Evolutionary conservation across 23 tunicate genomes (phyloP).

Genomic region (Oikopleura dioica): DNA sequence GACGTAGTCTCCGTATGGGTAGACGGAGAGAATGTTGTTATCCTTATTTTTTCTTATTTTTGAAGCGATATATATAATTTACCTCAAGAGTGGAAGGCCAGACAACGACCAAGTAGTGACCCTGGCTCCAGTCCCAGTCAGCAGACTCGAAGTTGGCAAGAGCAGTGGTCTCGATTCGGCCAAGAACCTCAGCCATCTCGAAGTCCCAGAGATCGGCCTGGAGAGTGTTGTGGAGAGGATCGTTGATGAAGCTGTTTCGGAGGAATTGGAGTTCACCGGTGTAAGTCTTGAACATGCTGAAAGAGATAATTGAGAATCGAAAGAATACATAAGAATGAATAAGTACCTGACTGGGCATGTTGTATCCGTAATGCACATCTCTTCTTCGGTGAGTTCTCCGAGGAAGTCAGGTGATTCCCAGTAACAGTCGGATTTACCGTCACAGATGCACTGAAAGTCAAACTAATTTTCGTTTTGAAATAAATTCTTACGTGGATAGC

Average conservation of each 20-base stretch:
- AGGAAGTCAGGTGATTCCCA: background rate
- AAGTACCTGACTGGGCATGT: slow-evolving; percentile 1
- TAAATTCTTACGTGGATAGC: too few species aligned
- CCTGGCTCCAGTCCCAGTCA: background rate
- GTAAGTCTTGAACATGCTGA: too few species aligned
- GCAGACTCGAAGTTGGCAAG: background rate
- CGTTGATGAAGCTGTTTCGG: background rate
- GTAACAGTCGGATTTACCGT: background rate
- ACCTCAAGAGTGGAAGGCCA: too few species aligned
- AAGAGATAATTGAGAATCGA: too few species aligned
- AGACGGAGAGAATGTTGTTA: too few species aligned
- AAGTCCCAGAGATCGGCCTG: background rate
- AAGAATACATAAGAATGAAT: too few species aligned
- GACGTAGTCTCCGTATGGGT: background rate
- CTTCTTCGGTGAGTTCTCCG: background rate
- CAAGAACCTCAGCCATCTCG: background rate
- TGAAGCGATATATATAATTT: too few species aligned
- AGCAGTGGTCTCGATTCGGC: background rate
- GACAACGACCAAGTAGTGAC: background rate
- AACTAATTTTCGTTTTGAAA: too few species aligned
- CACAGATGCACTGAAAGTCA: slow-evolving; percentile 3
- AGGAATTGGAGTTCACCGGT: background rate
- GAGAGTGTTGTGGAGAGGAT: background rate
- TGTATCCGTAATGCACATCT: background rate
- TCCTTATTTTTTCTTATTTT: too few species aligned